These are phyloP conservation scores for Rhizoglyphus robini DNA, from an alignment of 1,140 invertebrate species.

Conservation along the genomic window DNA sequence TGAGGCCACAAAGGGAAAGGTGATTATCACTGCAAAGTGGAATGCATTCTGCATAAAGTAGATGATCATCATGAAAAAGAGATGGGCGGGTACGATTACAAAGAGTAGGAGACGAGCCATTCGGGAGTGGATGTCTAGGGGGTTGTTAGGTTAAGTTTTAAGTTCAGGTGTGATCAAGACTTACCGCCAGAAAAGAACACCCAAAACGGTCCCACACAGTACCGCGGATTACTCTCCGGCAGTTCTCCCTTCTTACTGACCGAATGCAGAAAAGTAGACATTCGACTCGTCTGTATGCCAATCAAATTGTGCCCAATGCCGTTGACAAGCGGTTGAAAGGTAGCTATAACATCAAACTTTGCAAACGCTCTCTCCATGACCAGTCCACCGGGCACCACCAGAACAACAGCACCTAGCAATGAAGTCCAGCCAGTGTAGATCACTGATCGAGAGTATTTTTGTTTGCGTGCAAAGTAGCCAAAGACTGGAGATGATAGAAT, in stretches of 20 bases:
- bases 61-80: constrained; percentile 44
- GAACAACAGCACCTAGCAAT: constrained; percentile 19
- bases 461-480: constrained; percentile 57
- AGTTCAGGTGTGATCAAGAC: not conserved
- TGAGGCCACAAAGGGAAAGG: constrained; percentile 34
- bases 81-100: constrained; percentile 48
- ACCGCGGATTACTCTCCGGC: constrained; percentile 27
- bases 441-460: constrained; percentile 40
- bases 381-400: constrained; percentile 25
- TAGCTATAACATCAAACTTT: constrained; percentile 34
- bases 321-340: constrained; percentile 40
- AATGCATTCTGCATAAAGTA: constrained; percentile 34
- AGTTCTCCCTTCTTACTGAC: constrained; percentile 28
- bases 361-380: constrained; percentile 33
- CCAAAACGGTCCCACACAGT: constrained; percentile 26
- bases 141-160: too few species aligned
- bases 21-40: constrained; percentile 33
- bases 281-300: constrained; percentile 44
- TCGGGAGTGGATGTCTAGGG: constrained; percentile 31
- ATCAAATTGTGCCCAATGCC: constrained; percentile 33
- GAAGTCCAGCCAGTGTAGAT: constrained; percentile 18
- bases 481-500: constrained; percentile 47
- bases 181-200: constrained; percentile 28
- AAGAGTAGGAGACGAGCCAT: constrained; percentile 44
- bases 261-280: constrained; percentile 33